A percentile compares a stretch with the other conserved stretches of the same genome.
Evolutionary conservation across 2,888 invertebrate species (phyloP).

Genomic region (Harpalus rufipes): DNA sequence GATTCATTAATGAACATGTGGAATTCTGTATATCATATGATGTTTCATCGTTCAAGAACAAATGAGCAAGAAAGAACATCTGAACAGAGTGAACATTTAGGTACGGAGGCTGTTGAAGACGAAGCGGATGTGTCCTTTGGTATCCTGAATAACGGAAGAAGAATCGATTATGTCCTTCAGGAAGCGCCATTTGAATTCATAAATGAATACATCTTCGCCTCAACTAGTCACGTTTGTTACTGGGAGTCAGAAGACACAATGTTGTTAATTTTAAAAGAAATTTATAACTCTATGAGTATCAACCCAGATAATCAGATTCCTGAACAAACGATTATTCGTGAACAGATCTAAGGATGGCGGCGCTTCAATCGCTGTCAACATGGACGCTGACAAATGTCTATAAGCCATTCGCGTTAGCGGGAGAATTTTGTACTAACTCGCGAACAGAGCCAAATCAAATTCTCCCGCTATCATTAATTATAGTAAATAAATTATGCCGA

Average conservation of each 20-base stretch:
- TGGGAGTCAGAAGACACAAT: conserved; percentile 99
- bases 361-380: too few relatives aligned
- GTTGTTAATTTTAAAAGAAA: conserved; percentile 93
- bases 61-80: conserved; percentile 72
- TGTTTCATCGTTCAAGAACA: conserved; percentile 78
- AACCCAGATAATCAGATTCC: conserved; percentile 87
- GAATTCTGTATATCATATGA: conserved; percentile 87
- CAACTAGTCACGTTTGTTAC: conserved; percentile 96
- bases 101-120: conserved; percentile 71
- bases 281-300: conserved; percentile 88
- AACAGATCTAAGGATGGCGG: too few relatives aligned
- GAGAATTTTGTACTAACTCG: too few relatives aligned
- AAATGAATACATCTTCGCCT: conserved; percentile 97
- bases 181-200: conserved; percentile 97
- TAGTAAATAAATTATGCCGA: too few relatives aligned
- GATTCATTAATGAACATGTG: conserved; percentile 90
- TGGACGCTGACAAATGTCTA: too few relatives aligned
- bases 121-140: conserved; percentile 82
- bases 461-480: too few relatives aligned
- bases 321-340: conserved; percentile 78
- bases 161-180: conserved; percentile 96
- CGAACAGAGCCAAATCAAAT: too few relatives aligned
- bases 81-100: conserved; percentile 68
- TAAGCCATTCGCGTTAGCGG: too few relatives aligned
- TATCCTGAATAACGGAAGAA: conserved; percentile 88